Evolutionary conservation across 2,888 invertebrate species (phyloP), one percentile per base, ranked within the genome.

Genomic region (Spilosoma lubricipeda): DNA sequence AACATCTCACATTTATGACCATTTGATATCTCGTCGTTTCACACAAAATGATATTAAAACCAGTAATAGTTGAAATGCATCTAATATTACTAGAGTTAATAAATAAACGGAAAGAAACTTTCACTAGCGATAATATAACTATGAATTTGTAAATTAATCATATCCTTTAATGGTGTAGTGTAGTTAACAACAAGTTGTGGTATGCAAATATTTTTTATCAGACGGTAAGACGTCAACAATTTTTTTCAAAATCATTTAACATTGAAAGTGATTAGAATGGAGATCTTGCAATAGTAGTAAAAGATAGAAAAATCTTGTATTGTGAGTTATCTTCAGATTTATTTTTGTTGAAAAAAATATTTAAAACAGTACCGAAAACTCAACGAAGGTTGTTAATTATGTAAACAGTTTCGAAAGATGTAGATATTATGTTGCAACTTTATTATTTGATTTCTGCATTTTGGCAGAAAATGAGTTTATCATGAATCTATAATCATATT

Each of bases 21-120:
- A 27, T 67, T 67, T 39, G 27, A n/a, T 42, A 36, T 45, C 18
- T 27, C 27, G n/a, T 15, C 52, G 52, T n/a, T 23, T 56, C 11
- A 56, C 52, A 52, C 52, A 52, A 56, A 11, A 30, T 7, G 18
- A 45, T 67, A 13, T 20, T 67, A 30, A 30, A 67, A 30, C 67
- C 30, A 30, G 23, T 48, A 67, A 48, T 33, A 20, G 5, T 23
- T 48, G 48, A 23, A 48, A 48, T 20, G 30, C 30, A 45, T 30
- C 23, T 45, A 20, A 48, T 18, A 67, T 30, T 30, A 67, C 20
- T 23, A 23, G 20, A 48, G 20, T 23, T 67, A 67, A 67, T 67
- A 67, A 67, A 67, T 45, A 30, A 67, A 67, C 67, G 67, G 67
- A 67, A 48, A 67, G 23, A 67, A 13, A 67, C 67, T 67, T 67